Conservation (phyloP, 2,113 vertebrate species). For the Talpa occidentalis region DNA sequence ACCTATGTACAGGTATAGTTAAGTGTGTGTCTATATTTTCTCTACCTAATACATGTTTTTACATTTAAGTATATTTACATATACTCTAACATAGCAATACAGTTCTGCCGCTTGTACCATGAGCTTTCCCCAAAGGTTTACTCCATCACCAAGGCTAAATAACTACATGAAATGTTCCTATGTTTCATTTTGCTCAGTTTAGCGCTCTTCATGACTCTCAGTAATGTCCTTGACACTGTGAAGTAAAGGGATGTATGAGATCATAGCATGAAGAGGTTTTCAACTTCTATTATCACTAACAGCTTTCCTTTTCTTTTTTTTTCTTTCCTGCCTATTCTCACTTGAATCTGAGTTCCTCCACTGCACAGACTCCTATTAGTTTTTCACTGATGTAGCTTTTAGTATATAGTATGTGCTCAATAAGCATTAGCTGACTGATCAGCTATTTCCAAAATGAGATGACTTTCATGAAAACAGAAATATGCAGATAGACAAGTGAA, state of each 20-base stretch:
- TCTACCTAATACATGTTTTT: background rate
- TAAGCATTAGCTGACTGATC: no score
- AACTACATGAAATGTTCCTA: background rate
- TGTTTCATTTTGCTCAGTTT: background rate
- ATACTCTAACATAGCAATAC: background rate
- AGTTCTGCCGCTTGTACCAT: background rate
- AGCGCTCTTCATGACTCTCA: background rate
- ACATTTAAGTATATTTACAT: background rate
- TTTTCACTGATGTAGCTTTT: background rate
- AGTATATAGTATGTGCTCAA: background rate
- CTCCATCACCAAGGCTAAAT: background rate
- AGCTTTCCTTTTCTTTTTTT: background rate
- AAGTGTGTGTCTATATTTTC: no score
- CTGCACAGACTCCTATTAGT: background rate
- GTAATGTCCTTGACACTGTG: background rate
- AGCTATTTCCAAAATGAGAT: slow-evolving; percentile 20
- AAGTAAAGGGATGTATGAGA: background rate
- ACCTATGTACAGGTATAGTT: background rate
- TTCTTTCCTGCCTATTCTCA: background rate
- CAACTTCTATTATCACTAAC: background rate
- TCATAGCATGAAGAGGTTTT: background rate
- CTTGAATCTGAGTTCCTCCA: background rate
- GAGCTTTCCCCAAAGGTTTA: background rate
- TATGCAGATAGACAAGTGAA: background rate
- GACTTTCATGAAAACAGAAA: background rate